These are phyloP conservation scores for Hololepta plana DNA, from an alignment of 2,888 invertebrate species.

Conservation along the genomic window DNA sequence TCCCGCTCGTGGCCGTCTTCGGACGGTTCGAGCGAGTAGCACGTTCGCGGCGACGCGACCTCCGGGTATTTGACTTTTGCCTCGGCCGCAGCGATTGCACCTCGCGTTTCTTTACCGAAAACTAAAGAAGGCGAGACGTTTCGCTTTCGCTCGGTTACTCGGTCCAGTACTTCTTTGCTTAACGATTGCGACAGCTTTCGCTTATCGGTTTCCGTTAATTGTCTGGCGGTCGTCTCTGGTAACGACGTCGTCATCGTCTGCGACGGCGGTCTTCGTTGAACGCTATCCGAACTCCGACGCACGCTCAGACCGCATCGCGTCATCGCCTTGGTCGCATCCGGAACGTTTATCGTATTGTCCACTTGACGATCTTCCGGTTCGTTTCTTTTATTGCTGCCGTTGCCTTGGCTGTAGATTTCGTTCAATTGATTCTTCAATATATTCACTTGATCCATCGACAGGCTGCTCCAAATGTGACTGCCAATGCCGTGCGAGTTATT, in stretches of 20 bases:
- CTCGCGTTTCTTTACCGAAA: conserved; percentile 38
- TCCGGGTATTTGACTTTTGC: conserved; percentile 25
- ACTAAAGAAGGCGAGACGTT: conserved; percentile 22
- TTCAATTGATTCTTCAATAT: conserved; percentile 62
- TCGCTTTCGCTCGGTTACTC: conserved; percentile 25
- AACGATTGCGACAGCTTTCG: conserved; percentile 51
- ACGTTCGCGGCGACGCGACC: conserved; percentile 28
- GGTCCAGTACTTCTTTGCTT: conserved; percentile 53
- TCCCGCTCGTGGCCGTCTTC: conserved; percentile 21
- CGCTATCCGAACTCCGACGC: conserved; percentile 27
- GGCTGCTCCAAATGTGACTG: conserved; percentile 62
- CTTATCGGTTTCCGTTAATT: conserved; percentile 56
- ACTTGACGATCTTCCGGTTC: too few species aligned
- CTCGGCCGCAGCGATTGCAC: conserved; percentile 37
- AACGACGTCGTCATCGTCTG: conserved; percentile 24
- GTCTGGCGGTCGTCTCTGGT: too few species aligned
- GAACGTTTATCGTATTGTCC: conserved; percentile 45
- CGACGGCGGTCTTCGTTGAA: conserved; percentile 11
- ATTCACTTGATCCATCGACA: conserved; percentile 68
- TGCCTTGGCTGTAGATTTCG: conserved; percentile 51
- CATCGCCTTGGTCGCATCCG: conserved; percentile 15
- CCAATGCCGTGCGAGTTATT: conserved; percentile 50
- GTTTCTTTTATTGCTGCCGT: conserved; percentile 7
- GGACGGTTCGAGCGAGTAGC: conserved; percentile 28
- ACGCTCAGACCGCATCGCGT: conserved; percentile 21